Conservation (phyloP, 2,888 invertebrate genomes). For the Artemia sinica region DNA sequence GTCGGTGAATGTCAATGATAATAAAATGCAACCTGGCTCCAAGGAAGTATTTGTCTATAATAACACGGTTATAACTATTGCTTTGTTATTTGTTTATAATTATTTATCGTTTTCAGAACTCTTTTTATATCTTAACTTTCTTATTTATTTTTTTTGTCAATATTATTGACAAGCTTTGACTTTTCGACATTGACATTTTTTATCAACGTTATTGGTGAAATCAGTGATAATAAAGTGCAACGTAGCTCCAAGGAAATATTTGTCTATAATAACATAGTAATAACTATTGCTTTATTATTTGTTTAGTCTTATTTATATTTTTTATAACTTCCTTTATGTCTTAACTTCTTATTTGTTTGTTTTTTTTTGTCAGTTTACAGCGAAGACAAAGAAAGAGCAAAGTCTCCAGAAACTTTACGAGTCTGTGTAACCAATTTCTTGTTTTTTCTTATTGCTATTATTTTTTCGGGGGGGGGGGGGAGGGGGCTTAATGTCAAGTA, state of each 20-base stretch:
- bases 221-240: slow-evolving; percentile 96
- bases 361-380: too few species aligned
- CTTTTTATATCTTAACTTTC: neutral
- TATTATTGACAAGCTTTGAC: neutral
- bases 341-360: too few species aligned
- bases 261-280: too few species aligned
- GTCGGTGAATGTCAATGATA: too few species aligned
- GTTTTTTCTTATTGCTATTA: too few species aligned
- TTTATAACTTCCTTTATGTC: slow-evolving; percentile 9
- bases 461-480: too few species aligned
- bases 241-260: slow-evolving; percentile 66
- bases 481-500: too few species aligned
- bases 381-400: too few species aligned
- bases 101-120: slow-evolving; percentile 15
- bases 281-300: too few species aligned
- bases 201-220: slow-evolving; percentile 79
- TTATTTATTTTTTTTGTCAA: neutral
- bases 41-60: slow-evolving; percentile 67
- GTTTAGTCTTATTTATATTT: neutral
- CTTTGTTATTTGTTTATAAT: slow-evolving; percentile 1
- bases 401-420: too few species aligned
- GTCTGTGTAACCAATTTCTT: too few species aligned
- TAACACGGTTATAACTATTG: slow-evolving; percentile 43
- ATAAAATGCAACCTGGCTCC: too few species aligned
- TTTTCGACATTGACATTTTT: slow-evolving; percentile 56